Evolutionary conservation across 2,797 vertebrate species (phyloP), one percentile per base, ranked within the genome.

Genomic region (Epinephelus coioides): DNA sequence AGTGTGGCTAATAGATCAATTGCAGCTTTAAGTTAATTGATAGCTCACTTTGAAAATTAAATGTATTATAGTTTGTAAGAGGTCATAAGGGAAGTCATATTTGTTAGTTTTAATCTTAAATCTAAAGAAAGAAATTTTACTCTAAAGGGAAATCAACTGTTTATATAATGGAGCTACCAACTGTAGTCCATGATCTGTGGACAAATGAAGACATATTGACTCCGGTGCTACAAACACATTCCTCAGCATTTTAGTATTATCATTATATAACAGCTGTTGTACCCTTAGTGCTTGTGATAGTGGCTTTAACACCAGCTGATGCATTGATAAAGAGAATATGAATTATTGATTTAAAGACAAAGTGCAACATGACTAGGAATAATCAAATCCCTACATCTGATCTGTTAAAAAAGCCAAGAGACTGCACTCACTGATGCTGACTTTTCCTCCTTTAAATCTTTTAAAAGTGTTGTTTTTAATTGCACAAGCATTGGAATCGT

Each of bases 391-490:
- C 54, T 56, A 12, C n/a, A 38, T 82, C 64, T 81, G 53, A 86
- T 77, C 50, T 68, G 47, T 25, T 15, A 13, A 65, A 76, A 56
- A 62, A 61, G 17, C 19, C 61, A 59, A 43, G 43, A 72, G 44
- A 43, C 38, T 50, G 25, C 25, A 62, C 21, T 55, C 14, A 67
- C 25, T 59, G 53, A 60, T 9, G 40, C 34, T 50, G 46, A 56
- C 50, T 63, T 61, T 15, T 23, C 15, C 0, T 11, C 6, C 17
- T 84, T 79, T 85, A 55, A 84, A 85, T 90, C 82, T 87, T 91
- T 86, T 73, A 72, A 82, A 90, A 82, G 70, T 66, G 18, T 83
- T 54, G 62, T 85, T 78, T 89, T 89, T 86, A 91, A 91, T 87
- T 91, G 60, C 70, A 51, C 47, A 49, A 78, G 76, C 56, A 69